Percentiles rank a stretch among this genome's conserved stretches.
These are phyloP conservation scores for Babylonia areolata DNA, from an alignment of 1,140 invertebrate species.

Conservation along the genomic window DNA sequence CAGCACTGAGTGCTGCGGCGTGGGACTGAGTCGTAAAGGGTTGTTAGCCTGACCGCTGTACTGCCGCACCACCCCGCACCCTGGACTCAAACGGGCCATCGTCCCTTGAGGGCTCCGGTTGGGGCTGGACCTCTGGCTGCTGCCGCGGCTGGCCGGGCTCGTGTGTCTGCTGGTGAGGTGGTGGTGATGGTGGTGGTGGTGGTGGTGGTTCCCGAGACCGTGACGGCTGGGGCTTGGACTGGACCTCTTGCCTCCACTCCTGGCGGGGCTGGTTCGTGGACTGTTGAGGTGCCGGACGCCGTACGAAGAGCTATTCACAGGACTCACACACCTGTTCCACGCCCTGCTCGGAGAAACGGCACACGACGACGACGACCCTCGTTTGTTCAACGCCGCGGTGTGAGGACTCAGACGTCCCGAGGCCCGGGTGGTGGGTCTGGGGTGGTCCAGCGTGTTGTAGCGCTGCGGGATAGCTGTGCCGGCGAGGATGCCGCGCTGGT, in stretches of 20 bases:
- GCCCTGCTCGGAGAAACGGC: not conserved
- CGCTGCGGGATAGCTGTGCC: not conserved
- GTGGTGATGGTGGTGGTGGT: too few species aligned
- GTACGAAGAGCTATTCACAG: not conserved
- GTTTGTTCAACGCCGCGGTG: not conserved
- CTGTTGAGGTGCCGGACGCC: not conserved
- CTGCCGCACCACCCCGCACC: not conserved
- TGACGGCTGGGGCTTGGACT: not conserved
- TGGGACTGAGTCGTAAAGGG: not conserved
- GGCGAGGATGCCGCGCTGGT: too few species aligned
- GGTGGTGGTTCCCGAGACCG: too few species aligned
- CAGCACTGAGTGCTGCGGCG: not conserved
- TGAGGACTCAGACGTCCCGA: not conserved
- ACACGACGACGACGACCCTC: too few species aligned
- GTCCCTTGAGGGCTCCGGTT: not conserved
- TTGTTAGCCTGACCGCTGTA: not conserved
- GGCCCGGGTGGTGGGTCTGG: not conserved
- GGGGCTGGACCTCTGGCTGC: not conserved
- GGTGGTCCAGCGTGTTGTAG: not conserved
- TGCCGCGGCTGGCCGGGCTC: not conserved
- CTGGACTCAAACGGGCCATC: not conserved
- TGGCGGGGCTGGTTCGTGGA: not conserved
- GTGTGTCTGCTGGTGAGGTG: not conserved
- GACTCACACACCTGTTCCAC: not conserved
- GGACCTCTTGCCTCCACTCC: not conserved